Conservation (phyloP, 2,888 invertebrate species). For the Acrocyrtus sp. region DNA sequence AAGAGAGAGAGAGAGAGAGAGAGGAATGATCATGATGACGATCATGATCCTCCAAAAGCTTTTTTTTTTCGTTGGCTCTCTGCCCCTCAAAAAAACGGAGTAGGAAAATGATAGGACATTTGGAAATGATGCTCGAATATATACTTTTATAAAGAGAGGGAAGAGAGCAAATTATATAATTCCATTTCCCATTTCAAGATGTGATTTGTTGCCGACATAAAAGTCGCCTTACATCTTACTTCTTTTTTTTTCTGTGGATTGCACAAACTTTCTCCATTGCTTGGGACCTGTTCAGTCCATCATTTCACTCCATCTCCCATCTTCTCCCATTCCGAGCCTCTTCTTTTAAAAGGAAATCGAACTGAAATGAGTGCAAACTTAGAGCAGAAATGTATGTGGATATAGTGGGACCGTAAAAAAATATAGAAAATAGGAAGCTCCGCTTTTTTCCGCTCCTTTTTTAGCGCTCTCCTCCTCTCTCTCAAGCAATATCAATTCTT, state of each 20-base stretch:
- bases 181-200: conserved; percentile 64
- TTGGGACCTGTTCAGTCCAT: conserved; percentile 64
- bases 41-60: conserved; percentile 49
- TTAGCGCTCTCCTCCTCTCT: conserved; percentile 8
- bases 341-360: conserved; percentile 7
- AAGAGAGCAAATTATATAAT: conserved; percentile 63
- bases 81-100: conserved; percentile 39
- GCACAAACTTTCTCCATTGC: conserved; percentile 64
- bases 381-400: neutral
- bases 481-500: conserved; percentile 16
- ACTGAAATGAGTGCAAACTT: neutral
- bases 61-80: conserved; percentile 47
- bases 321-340: conserved; percentile 24
- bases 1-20: no score
- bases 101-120: conserved; percentile 61
- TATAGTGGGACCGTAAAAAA: no score
- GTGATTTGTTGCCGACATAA: conserved; percentile 64
- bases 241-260: conserved; percentile 63
- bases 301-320: conserved; percentile 62
- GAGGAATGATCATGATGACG: conserved; percentile 17
- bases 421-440: conserved; percentile 1
- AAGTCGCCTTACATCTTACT: conserved; percentile 64
- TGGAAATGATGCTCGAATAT: conserved; percentile 58
- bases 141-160: neutral
- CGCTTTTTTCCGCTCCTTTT: neutral